Base-by-base conservation (phyloP, 2,888 invertebrate species). In the Euproctis similis region DNA sequence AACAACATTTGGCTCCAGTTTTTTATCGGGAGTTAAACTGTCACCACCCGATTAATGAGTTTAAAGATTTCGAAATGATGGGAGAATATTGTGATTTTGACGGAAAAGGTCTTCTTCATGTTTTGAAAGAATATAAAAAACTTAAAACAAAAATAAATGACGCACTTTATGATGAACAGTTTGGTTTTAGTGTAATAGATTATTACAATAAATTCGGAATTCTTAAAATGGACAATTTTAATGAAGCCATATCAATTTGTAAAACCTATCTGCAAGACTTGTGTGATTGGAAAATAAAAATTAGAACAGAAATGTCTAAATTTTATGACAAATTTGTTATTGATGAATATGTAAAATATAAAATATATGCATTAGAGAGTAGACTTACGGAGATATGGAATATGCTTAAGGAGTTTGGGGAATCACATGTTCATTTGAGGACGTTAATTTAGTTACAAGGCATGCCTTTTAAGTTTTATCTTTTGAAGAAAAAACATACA, bases 301-400 rank as follows among this genome's bases (percentile, higher is more conserved):
- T 68, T 13, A 17, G n/a, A 3, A 32, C 37, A 8, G 27, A 31
- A 9, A 47, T 66, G 42, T 11, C 19, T 0, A 25, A 28, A 13
- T 71, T 63, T 44, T 67, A 63, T 10, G 44, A 55, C 8, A 25
- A 35, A 1, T 23, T 42, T 26, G 52, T 55, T n/a, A 37, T 62
- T 4, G 29, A 43, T 2, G 71, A 70, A 41, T 73, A 68, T 26
- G 28, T 65, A 2, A 27, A 42, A 14, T 53, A 45, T 12, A 61
- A 55, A 41, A 40, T 39, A 2, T 32, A 40, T 28, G 25, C 41
- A n/a, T 31, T 35, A 5, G 49, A 54, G 20, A 36, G 30, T 2
- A 35, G 25, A 11, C 9, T 68, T 1, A 23, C 34, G 1, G 36
- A 30, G 7, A 25, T 49, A 1, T 25, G 49, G 4, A 36, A 30